phyloP scores from a whole-genome alignment of 2,888 invertebrate species.

The Pristionchus mayeri region DNA sequence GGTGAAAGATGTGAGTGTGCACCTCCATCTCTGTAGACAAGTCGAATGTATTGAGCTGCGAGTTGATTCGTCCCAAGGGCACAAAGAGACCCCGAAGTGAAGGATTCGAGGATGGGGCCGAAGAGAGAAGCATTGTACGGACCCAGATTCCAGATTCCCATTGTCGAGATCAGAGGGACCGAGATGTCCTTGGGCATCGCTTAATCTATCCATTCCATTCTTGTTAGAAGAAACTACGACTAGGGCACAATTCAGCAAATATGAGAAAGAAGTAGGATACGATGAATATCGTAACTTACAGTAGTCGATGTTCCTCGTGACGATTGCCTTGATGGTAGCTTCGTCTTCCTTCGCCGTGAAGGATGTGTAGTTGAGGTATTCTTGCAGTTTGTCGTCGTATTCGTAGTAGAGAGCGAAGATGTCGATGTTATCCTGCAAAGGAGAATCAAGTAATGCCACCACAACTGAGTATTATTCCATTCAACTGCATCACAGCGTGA shows the following conservation, averaged over 20 bases:
- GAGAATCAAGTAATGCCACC: too few relatives aligned
- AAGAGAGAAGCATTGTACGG: background rate
- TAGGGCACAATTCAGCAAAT: too few relatives aligned
- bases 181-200: background rate
- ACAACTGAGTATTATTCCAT: too few relatives aligned
- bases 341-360: background rate
- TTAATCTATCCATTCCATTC: background rate
- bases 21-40: slow-evolving; percentile 43
- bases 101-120: slow-evolving; percentile 3
- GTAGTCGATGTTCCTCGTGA: slow-evolving; percentile 21
- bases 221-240: too few relatives aligned
- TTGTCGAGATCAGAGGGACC: background rate
- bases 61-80: background rate
- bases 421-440: slow-evolving; percentile 25
- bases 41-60: background rate
- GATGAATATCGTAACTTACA: background rate
- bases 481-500: too few relatives aligned
- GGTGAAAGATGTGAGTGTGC: background rate
- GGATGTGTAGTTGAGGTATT: background rate
- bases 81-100: slow-evolving; percentile 16
- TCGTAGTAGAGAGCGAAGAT: slow-evolving; percentile 16
- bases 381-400: slow-evolving; percentile 3
- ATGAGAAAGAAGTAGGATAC: background rate
- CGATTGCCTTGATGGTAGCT: background rate
- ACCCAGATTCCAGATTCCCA: slow-evolving; percentile 20